Evolutionary conservation across 2,888 invertebrate species (phyloP), one percentile per base, ranked within the genome.

Genomic region (Polydrusus cervinus): DNA sequence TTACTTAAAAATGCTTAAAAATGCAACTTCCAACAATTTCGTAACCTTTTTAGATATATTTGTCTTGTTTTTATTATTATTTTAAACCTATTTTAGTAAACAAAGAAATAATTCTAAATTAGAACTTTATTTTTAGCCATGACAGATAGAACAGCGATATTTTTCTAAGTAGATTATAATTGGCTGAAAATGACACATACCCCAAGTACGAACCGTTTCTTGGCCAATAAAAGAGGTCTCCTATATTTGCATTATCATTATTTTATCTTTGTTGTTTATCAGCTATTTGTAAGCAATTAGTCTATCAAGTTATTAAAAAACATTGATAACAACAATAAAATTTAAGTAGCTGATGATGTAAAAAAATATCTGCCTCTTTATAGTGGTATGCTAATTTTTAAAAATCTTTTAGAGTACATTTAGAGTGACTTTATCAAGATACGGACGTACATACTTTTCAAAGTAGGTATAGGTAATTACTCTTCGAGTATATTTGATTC

Each of bases 241-340:
- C 18, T 38, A n/a, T 14, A 38, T 60, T 60, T 60, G 57, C 38
- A 38, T 38, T 38, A n/a, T 60, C 38, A 14, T 16, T 11, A 60
- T 38, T 16, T 60, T 20, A 60, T 38, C 38, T 38, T 38, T 16
- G 5, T 16, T 10, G 16, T 60, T 60, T 60, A 60, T 60, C 57
- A 60, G 38, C 57, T 38, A 38, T 60, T 60, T 38, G 38, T 38
- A 38, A 60, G 57, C 57, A 60, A 60, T 60, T 60, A 60, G 18
- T 16, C 57, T 60, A 60, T 60, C 57, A 18, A 38, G 38, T 60
- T 60, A 60, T 60, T 60, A 60, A 60, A 57, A 11, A 38, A 10
- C 38, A 34, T 8, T 34, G 34, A 34, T 60, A 38, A 60, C 38
- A 60, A 60, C n/a, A 60, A 30, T n/a, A 60, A 38, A 60, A 60